These are phyloP conservation scores for Ivindomyrus marchei DNA, from an alignment of 2,113 vertebrate species.

Conservation along the genomic window DNA sequence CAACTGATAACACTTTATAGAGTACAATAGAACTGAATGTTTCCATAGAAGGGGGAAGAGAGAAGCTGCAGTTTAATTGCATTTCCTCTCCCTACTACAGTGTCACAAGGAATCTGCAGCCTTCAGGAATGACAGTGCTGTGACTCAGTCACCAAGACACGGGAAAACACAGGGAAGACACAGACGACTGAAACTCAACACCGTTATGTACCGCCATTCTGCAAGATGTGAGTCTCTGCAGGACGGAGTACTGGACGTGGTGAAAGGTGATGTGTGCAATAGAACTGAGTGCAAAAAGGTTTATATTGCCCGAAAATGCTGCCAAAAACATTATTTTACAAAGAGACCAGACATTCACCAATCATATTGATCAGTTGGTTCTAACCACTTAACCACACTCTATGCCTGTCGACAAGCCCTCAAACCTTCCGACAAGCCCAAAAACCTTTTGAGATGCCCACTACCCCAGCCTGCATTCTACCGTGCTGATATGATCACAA, in stretches of 20 bases:
- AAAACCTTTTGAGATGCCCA: background rate
- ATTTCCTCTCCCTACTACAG: background rate
- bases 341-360: background rate
- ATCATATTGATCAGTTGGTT: background rate
- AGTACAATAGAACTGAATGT: background rate
- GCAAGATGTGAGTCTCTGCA: background rate
- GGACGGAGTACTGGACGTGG: background rate
- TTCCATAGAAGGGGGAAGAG: slow-evolving; percentile 4
- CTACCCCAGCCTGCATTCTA: slow-evolving; percentile 1
- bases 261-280: background rate
- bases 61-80: background rate
- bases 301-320: background rate
- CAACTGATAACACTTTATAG: slow-evolving; percentile 35
- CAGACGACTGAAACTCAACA: background rate
- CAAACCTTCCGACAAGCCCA: background rate
- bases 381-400: background rate
- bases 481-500: slow-evolving; percentile 3
- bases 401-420: background rate
- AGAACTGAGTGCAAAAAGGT: background rate
- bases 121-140: slow-evolving; percentile 17
- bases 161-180: slow-evolving; percentile 2
- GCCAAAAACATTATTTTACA: background rate
- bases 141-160: slow-evolving; percentile 10
- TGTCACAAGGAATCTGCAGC: background rate
- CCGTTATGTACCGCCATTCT: background rate